phyloP scores from a whole-genome alignment of 2,113 vertebrate species.

The Rynchops niger region DNA sequence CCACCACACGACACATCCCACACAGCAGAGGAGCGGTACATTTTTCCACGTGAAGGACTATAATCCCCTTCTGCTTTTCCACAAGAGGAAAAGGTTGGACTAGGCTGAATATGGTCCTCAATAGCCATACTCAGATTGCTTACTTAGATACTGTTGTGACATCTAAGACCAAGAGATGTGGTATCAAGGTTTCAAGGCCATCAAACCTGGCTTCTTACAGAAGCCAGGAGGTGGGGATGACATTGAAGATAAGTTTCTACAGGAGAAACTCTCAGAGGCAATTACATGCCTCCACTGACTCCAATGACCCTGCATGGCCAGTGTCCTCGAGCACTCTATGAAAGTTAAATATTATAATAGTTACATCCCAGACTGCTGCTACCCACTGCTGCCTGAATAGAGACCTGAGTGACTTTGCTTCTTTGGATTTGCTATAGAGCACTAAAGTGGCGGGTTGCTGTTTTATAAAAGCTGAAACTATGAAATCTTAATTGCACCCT shows the following conservation, averaged over 20 bases:
- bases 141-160: neutral
- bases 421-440: neutral
- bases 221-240: neutral
- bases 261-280: slow-evolving; percentile 3
- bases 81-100: neutral
- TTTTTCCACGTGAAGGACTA: neutral
- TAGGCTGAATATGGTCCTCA: neutral
- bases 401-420: neutral
- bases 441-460: neutral
- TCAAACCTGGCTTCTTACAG: neutral
- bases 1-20: accelerated
- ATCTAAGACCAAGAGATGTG: neutral
- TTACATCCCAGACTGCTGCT: neutral
- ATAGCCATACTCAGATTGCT: neutral
- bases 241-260: neutral
- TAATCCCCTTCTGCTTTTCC: neutral
- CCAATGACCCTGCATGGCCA: neutral
- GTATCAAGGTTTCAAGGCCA: neutral
- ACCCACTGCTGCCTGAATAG: neutral
- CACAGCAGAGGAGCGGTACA: neutral
- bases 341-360: neutral
- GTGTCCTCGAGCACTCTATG: neutral
- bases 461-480: neutral
- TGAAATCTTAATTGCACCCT: neutral
- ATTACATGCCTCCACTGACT: neutral